Percentiles rank a stretch among this genome's conserved stretches.
Evolutionary conservation across 2,113 vertebrate species (phyloP).

Genomic region (Aleadryas rufinucha): DNA sequence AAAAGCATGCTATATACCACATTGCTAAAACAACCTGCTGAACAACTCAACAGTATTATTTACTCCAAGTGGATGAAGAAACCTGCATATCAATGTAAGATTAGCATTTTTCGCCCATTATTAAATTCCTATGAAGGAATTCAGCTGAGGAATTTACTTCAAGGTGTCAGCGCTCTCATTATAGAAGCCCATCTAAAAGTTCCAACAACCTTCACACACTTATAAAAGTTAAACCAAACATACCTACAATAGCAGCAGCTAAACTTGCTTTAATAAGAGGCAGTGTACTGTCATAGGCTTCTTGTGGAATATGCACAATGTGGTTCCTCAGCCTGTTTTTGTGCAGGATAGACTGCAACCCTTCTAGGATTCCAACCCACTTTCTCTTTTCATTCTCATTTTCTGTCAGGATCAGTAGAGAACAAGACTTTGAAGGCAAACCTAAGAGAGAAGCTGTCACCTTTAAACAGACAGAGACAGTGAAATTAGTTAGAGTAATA

Average conservation of each 20-base stretch:
- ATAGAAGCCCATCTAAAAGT: neutral
- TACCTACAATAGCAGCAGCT: constrained; percentile 88
- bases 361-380: constrained; percentile 95
- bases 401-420: constrained; percentile 91
- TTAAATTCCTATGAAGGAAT: neutral
- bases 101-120: neutral
- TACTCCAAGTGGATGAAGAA: neutral
- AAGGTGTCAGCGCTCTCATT: neutral
- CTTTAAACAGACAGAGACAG: constrained; percentile 68
- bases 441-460: constrained; percentile 89
- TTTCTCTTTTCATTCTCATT: constrained; percentile 93
- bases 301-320: constrained; percentile 85
- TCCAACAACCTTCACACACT: neutral
- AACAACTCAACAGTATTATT: neutral
- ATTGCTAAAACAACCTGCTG: neutral
- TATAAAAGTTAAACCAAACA: neutral
- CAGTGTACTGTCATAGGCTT: constrained; percentile 93
- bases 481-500: neutral
- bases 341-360: constrained; percentile 87
- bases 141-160: constrained; percentile 13
- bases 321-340: constrained; percentile 88
- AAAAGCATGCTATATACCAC: neutral
- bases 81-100: neutral
- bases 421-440: constrained; percentile 82
- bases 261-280: constrained; percentile 90